Evolutionary conservation across 1,140 invertebrate genomes (phyloP).

Genomic region (Planococcus citri): DNA sequence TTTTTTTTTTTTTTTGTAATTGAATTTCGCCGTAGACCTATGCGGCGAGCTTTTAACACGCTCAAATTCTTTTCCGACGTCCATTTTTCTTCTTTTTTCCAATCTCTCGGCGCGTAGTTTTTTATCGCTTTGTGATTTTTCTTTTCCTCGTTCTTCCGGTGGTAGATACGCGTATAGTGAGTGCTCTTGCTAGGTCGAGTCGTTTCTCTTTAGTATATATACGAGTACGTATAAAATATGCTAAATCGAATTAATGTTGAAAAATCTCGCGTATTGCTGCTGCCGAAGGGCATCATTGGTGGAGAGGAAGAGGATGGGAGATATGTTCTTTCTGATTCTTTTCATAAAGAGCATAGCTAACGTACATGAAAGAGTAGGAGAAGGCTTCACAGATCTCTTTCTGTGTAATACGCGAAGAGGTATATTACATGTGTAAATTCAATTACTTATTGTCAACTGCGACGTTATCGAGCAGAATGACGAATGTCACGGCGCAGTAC

Average conservation of each 20-base stretch:
- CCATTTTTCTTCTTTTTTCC: not conserved
- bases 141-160: not conserved
- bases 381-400: too few relatives aligned
- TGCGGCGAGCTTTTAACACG: not conserved
- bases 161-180: too few relatives aligned
- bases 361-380: too few relatives aligned
- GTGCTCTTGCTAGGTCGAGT: too few relatives aligned
- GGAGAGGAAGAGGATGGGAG: too few relatives aligned
- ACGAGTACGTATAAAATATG: not conserved
- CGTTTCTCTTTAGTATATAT: too few relatives aligned
- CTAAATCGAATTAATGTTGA: not conserved
- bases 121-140: not conserved
- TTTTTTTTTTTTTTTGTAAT: not conserved
- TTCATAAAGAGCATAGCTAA: too few relatives aligned
- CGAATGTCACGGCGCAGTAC: not conserved
- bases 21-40: not conserved
- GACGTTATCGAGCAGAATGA: slow-evolving; percentile 1
- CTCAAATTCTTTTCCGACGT: not conserved
- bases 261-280: too few relatives aligned
- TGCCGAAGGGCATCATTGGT: too few relatives aligned
- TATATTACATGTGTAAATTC: not conserved
- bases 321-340: too few relatives aligned
- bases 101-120: too few relatives aligned
- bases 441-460: not conserved
- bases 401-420: not conserved